Evolutionary conservation across 1,140 invertebrate genomes (phyloP).

Genomic region (Chionoecetes opilio): DNA sequence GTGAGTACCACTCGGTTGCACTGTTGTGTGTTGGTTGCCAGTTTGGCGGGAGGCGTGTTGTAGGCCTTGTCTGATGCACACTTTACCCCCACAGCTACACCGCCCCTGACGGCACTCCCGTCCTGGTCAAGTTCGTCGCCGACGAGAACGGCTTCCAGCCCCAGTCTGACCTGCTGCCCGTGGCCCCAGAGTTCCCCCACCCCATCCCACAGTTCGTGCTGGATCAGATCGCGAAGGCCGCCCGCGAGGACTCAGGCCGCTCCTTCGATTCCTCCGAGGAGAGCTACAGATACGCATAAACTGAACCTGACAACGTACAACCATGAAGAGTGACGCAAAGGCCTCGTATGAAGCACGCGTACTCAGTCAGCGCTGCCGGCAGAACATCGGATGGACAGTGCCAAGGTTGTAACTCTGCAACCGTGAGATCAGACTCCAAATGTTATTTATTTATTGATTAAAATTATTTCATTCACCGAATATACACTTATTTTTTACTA

Average conservation of each 20-base stretch:
- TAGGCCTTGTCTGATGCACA: background rate
- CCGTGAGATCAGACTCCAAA: too few relatives aligned
- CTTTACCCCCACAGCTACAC: slow-evolving; percentile 48
- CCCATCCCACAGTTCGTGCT: slow-evolving; percentile 77
- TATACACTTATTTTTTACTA: too few relatives aligned
- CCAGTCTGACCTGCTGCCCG: slow-evolving; percentile 37
- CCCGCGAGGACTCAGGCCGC: background rate
- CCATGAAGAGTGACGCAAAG: too few relatives aligned
- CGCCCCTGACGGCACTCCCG: slow-evolving; percentile 59
- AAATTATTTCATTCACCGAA: too few relatives aligned
- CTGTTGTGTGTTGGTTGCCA: background rate
- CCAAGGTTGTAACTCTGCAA: too few relatives aligned
- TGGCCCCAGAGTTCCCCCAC: slow-evolving; percentile 72
- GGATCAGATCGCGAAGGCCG: slow-evolving; percentile 69
- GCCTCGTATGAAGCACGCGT: too few relatives aligned
- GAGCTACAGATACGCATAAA: background rate
- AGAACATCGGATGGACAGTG: too few relatives aligned
- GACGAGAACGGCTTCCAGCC: slow-evolving; percentile 54
- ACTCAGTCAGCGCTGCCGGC: too few relatives aligned
- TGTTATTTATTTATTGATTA: too few relatives aligned
- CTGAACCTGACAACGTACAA: background rate
- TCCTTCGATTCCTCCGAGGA: background rate
- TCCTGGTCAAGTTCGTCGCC: slow-evolving; percentile 46
- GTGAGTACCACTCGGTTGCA: slow-evolving; percentile 43
- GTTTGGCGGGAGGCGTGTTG: background rate